A percentile compares a stretch with the other conserved stretches of the same genome.
Conservation (phyloP, 2,797 vertebrate genomes). For the Sebastes miniatus region DNA sequence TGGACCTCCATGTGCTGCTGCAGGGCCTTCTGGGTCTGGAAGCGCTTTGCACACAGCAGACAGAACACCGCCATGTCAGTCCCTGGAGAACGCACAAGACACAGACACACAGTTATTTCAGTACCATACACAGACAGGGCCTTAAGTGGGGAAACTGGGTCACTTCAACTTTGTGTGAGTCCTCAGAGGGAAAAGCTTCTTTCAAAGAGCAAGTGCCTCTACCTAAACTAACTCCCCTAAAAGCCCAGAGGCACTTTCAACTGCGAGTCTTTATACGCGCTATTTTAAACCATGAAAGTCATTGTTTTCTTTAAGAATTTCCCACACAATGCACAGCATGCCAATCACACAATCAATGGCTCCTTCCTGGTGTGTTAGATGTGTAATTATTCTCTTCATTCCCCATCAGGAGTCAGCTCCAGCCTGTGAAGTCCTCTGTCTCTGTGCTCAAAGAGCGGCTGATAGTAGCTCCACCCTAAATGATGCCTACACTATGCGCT, state of each 20-base stretch:
- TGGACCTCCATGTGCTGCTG: constrained; percentile 99
- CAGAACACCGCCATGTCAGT: constrained; percentile 99
- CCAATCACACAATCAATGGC: constrained; percentile 82
- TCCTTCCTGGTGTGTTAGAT: constrained; percentile 77
- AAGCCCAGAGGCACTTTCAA: constrained; percentile 80
- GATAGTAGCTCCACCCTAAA: constrained; percentile 83
- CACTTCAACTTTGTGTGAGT: constrained; percentile 83
- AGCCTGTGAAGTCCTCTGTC: constrained; percentile 80
- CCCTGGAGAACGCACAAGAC: constrained; percentile 84
- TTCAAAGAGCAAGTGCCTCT: constrained; percentile 82
- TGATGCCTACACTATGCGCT: constrained; percentile 80
- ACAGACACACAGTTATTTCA: constrained; percentile 80
- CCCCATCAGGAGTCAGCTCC: constrained; percentile 79
- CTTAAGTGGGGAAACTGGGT: constrained; percentile 85
- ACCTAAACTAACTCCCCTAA: constrained; percentile 82
- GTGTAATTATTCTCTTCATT: constrained; percentile 82
- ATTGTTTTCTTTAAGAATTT: constrained; percentile 82
- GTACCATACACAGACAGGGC: constrained; percentile 80
- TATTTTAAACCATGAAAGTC: constrained; percentile 81
- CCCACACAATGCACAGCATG: constrained; percentile 78
- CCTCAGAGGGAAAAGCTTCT: constrained; percentile 82
- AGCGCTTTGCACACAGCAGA: constrained; percentile 97
- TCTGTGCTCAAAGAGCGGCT: constrained; percentile 79
- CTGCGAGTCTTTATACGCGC: constrained; percentile 71
- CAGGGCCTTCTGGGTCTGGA: constrained; percentile 98